Evolutionary conservation across 2,888 invertebrate genomes (phyloP).

Genomic region (Chymomyza procnemis): DNA sequence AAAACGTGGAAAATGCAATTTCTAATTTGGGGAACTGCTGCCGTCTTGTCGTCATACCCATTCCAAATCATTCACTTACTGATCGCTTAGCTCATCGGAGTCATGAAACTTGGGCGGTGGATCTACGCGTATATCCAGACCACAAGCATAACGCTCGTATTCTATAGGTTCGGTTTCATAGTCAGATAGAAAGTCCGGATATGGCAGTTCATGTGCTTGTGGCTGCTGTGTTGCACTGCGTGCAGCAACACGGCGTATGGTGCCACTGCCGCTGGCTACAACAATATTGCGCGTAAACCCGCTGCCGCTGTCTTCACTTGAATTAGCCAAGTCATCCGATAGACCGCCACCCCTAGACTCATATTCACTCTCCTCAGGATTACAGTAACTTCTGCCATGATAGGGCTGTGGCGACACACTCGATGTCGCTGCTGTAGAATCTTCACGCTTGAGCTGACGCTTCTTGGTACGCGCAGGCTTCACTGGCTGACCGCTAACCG

Average conservation of each 20-base stretch:
- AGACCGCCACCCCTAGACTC: constrained; percentile 76
- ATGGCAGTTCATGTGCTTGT: constrained; percentile 77
- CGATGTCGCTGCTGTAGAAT: constrained; percentile 61
- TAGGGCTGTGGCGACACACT: constrained; percentile 51
- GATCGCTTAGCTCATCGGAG: constrained; percentile 81
- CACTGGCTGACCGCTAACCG: constrained; percentile 77
- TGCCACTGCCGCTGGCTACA: constrained; percentile 48
- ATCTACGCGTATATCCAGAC: constrained; percentile 86
- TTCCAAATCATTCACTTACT: constrained; percentile 43
- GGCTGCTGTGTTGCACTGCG: neutral
- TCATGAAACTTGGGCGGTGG: constrained; percentile 89
- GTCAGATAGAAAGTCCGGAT: constrained; percentile 79
- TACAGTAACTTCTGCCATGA: constrained; percentile 66
- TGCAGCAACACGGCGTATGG: constrained; percentile 59
- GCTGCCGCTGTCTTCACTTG: constrained; percentile 76
- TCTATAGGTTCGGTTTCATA: constrained; percentile 81
- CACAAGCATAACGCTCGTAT: constrained; percentile 85
- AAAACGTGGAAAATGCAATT: constrained; percentile 57
- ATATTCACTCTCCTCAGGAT: constrained; percentile 76
- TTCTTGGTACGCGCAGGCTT: constrained; percentile 78
- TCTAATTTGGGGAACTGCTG: constrained; percentile 36
- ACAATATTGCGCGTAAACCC: constrained; percentile 43
- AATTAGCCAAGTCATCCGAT: constrained; percentile 78
- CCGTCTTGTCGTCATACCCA: neutral
- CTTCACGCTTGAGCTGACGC: constrained; percentile 76